phyloP scores from a whole-genome alignment of 1,140 invertebrate species.

The Drosophila simulans region DNA sequence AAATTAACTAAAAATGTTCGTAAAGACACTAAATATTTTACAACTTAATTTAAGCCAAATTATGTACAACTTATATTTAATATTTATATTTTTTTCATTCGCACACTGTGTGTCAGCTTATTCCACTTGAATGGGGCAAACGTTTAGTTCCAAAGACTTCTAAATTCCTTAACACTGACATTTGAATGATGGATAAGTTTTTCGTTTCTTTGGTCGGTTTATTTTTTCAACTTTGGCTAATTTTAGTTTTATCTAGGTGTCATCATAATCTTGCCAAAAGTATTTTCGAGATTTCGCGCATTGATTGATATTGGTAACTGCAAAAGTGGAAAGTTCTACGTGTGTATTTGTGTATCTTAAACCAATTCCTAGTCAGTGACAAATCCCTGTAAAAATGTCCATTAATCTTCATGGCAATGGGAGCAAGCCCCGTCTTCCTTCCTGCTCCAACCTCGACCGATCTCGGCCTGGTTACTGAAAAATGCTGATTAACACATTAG shows the following conservation, averaged over 20 bases:
- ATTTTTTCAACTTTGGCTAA: conserved; percentile 37
- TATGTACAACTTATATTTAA: no score
- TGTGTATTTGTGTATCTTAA: conserved; percentile 41
- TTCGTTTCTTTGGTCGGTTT: conserved; percentile 27
- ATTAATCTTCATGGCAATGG: conserved; percentile 60
- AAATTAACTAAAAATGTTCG: no score
- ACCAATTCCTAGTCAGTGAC: conserved; percentile 60
- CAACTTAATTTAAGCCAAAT: no score
- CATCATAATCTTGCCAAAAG: conserved; percentile 47
- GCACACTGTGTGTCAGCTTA: not conserved
- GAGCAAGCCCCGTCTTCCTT: conserved; percentile 11
- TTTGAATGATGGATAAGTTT: conserved; percentile 58
- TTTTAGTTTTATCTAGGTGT: conserved; percentile 58
- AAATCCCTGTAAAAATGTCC: conserved; percentile 54
- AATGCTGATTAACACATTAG: conserved; percentile 82
- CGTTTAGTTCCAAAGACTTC: conserved; percentile 16
- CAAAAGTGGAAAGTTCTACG: conserved; percentile 29
- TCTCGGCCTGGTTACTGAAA: conserved; percentile 74
- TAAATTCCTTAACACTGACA: conserved; percentile 53
- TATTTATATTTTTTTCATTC: no score
- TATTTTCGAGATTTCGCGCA: conserved; percentile 43
- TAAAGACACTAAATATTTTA: no score
- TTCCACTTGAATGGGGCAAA: conserved; percentile 7
- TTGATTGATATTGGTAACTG: conserved; percentile 44
- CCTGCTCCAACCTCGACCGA: conserved; percentile 6